Evolutionary conservation across 2,797 vertebrate species (phyloP), one percentile per base, ranked within the genome.

Genomic region (Poecilia picta): DNA sequence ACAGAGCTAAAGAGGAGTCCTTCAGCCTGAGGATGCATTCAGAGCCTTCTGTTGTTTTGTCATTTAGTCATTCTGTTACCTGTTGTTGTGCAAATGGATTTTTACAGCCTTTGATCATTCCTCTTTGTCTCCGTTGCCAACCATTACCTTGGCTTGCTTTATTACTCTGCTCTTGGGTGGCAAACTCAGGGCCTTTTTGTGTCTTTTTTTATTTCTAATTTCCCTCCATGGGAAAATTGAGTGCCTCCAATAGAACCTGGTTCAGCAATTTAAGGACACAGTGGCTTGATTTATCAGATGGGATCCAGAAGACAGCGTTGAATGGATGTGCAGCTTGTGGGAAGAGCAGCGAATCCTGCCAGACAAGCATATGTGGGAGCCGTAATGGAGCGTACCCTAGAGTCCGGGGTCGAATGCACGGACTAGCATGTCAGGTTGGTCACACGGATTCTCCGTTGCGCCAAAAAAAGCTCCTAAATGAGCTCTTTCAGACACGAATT

Each of bases 31-130:
- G 70, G 90, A 78, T 82, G 82, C 74, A 77, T 89, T 89, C 82
- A 87, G 79, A 87, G 83, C 79, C 75, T 83, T 86, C 90, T 31
- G 84, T 93, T 94, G 93, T 91, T 91, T 91, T 76, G 90, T 84
- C 84, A 89, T 91, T 92, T 90, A 84, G 88, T 88, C 88, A 83
- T 91, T 94, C 91, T 92, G 86, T 85, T 88, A 85, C 87, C 78
- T 82, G 90, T 94, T 94, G 92, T 93, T 91, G 90, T 92, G 93
- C 88, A 93, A 95, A 93, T 94, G 88, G 81, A 45, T 95, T 95
- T 73, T 95, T 94, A 94, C 72, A 77, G 91, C 88, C 81, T 83
- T 78, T 31, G 72, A 83, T 81, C 88, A 78, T 93, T 92, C 88
- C 89, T 89, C 76, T 86, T 84, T 78, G 75, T 87, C 80, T 79